These are phyloP conservation scores for Sebastes oblongus DNA, from an alignment of 2,797 vertebrate genomes.

Conservation along the genomic window DNA sequence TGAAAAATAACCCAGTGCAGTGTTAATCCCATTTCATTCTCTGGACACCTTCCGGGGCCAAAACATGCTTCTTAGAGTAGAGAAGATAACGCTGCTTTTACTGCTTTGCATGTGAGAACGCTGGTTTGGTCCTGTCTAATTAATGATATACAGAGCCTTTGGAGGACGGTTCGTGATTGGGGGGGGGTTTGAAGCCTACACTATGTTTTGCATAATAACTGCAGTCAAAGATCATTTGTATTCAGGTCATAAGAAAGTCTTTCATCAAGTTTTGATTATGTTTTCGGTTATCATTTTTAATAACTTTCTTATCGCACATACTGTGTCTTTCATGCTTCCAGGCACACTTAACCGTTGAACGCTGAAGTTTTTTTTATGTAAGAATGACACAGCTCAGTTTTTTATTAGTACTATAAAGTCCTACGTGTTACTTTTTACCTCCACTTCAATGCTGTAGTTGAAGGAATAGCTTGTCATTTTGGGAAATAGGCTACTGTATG, in stretches of 20 bases:
- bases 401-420: not conserved
- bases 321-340: not conserved
- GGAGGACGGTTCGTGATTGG: conserved; percentile 20
- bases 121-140: conserved; percentile 50
- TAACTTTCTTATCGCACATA: not conserved
- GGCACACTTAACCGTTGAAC: not conserved
- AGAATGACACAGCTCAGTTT: not conserved
- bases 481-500: not conserved
- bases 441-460: not conserved
- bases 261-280: conserved; percentile 15
- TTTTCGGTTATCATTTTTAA: conserved; percentile 19
- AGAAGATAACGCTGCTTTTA: conserved; percentile 27
- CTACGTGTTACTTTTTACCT: not conserved
- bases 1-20: conserved; percentile 13
- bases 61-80: conserved; percentile 24
- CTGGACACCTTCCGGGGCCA: conserved; percentile 34
- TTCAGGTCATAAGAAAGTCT: conserved; percentile 15
- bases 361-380: not conserved
- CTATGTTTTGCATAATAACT: conserved; percentile 58
- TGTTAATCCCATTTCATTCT: conserved; percentile 46
- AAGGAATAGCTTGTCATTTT: not conserved
- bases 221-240: conserved; percentile 46
- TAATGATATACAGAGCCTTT: conserved; percentile 41
- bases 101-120: conserved; percentile 3
- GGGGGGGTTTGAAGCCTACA: not conserved